Evolutionary conservation across 2,113 vertebrate species (phyloP).

Genomic region (Anoplopoma fimbria): DNA sequence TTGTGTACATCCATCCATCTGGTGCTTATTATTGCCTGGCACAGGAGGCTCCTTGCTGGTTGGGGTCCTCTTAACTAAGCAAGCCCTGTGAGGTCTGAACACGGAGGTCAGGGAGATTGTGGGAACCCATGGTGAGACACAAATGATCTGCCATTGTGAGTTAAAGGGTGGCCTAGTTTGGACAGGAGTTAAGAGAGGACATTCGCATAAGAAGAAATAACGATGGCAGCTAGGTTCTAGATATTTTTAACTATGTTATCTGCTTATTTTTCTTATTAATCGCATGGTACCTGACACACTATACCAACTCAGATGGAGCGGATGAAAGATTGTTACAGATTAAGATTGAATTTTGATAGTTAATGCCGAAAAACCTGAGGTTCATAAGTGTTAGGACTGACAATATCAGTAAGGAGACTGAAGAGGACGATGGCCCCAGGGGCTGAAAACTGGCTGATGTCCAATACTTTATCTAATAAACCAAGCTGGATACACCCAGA

Average conservation of each 20-base stretch:
- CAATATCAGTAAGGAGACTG: slow-evolving; percentile 39
- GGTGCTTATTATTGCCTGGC: slow-evolving; percentile 50
- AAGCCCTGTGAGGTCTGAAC: slow-evolving; percentile 66
- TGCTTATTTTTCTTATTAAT: slow-evolving; percentile 17
- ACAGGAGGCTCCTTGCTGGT: slow-evolving; percentile 28
- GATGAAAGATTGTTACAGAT: slow-evolving; percentile 41
- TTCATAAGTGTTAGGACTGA: slow-evolving; percentile 33
- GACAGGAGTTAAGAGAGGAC: neutral
- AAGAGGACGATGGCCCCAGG: slow-evolving; percentile 44
- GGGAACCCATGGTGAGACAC: slow-evolving; percentile 48
- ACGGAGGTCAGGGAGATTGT: slow-evolving; percentile 51
- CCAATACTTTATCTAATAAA: slow-evolving; percentile 55
- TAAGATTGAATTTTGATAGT: slow-evolving; percentile 35
- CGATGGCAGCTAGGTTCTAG: slow-evolving; percentile 7
- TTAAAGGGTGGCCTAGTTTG: slow-evolving; percentile 27
- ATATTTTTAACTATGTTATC: neutral
- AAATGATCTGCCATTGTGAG: slow-evolving; percentile 38
- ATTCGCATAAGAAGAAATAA: neutral
- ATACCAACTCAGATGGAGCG: slow-evolving; percentile 51
- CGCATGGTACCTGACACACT: slow-evolving; percentile 2
- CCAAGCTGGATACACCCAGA: slow-evolving; percentile 29
- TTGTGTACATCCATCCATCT: slow-evolving; percentile 54
- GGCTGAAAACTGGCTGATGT: slow-evolving; percentile 26
- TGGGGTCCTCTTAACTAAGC: slow-evolving; percentile 58
- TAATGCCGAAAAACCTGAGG: slow-evolving; percentile 37